Evolutionary conservation across 2,888 invertebrate species (phyloP), one percentile per base, ranked within the genome.

Genomic region (Mythimna ferrago): DNA sequence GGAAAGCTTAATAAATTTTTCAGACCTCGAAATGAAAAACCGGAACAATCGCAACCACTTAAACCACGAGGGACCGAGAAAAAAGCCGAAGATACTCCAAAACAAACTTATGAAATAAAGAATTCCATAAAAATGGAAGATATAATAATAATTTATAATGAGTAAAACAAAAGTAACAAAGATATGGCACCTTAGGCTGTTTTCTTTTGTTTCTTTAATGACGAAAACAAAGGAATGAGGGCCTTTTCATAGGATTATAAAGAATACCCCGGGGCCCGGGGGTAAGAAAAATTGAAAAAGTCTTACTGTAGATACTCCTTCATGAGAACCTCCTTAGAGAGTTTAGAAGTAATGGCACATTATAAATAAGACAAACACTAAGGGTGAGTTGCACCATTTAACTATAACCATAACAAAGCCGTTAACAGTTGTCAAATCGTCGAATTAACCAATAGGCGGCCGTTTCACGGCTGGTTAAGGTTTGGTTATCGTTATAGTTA

Each of bases 171-270:
- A 48, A 48, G 10, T 11, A n/a, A 48, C 35, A 56, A 66, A 65
- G 44, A 56, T 48, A 66, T 26, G 16, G 44, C 6, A 48, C 38
- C n/a, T 38, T 19, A 16, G 0, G 26, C 32, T 57, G n/a, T 48
- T 65, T 75, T 48, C 16, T 38, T 73, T 56, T 0, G 2, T 6
- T 4, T 19, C 53, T 9, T 44, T 5, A 16, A 3, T 14, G 19
- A 38, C 38, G 21, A 75, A 51, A 48, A 75, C 48, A 73, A 76
- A 57, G 32, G 32, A 41, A 48, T 14, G 4, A 38, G 16, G 21
- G n/a, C 48, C 44, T 48, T 38, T 11, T 38, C 26, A 48, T 35
- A 19, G 5, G 2, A 32, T 32, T 57, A 6, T 48, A 19, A 21
- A 14, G 21, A 38, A 66, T 48, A 58, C 14, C 53, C 32, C 5